Evolutionary conservation across 2,113 vertebrate species (phyloP).

Genomic region (Gadus chalcogrammus): DNA sequence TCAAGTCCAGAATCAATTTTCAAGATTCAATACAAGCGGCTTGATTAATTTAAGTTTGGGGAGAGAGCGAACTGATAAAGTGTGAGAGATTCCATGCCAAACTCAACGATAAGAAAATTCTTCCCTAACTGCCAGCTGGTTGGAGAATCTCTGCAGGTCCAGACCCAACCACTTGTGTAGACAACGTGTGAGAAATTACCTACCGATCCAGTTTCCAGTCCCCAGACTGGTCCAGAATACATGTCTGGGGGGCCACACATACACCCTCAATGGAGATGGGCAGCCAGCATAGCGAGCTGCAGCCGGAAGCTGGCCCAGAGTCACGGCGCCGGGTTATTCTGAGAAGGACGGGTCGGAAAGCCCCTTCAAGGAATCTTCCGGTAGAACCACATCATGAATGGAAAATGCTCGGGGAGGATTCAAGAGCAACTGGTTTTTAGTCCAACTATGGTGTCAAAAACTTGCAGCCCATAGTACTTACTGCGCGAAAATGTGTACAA

Average conservation of each 20-base stretch:
- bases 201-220: neutral
- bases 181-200: neutral
- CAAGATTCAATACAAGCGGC: neutral
- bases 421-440: neutral
- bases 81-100: constrained; percentile 23
- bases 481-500: no score
- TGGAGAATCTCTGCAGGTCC: neutral
- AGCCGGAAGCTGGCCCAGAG: constrained; percentile 18
- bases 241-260: neutral
- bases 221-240: neutral
- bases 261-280: neutral
- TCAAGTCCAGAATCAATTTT: neutral
- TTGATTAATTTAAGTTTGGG: neutral
- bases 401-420: neutral
- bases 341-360: constrained; percentile 13
- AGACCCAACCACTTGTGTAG: constrained; percentile 23
- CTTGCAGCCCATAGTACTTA: no score
- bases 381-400: constrained; percentile 14
- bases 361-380: constrained; percentile 16
- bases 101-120: constrained; percentile 36
- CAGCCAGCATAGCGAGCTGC: constrained; percentile 20
- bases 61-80: constrained; percentile 11
- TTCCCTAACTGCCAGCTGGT: constrained; percentile 3
- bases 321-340: constrained; percentile 31
- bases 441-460: neutral